Base-by-base conservation (phyloP, 2,888 invertebrate species). In the Lymantria dispar region DNA sequence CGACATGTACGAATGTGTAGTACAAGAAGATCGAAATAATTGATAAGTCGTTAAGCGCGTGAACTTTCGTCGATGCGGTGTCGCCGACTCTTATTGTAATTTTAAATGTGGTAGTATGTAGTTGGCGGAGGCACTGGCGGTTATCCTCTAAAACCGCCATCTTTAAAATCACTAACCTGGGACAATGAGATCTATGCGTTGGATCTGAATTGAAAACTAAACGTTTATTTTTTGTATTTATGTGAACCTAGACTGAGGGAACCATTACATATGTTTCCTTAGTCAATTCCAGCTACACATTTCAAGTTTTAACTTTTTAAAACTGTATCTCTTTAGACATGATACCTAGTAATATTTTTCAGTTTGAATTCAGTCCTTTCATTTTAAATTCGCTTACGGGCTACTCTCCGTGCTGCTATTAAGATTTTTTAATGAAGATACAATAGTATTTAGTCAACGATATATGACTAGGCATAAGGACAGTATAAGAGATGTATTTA, bases 11-110 rank as follows among this genome's bases (percentile, higher is more conserved):
- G 7, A 47, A 47, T 50, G 50, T 58, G 60, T 66, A 62, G 54
- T 62, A 68, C 71, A 73, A 72, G 70, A 72, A 80, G 80, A 83
- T 83, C 68, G 64, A 74, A 79, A 78, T 79, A 80, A 73, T 75
- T 72, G 80, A 83, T 82, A 81, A 80, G 80, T 78, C 76, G 79
- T 80, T 76, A 70, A 64, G 73, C 78, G 76, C 78, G 78, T 83
- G 86, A 86, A 86, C 84, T 87, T 86, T 87, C 74, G 74, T 77
- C 71, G 76, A 70, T 66, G 76, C 58, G 58, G 76, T 80, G 83
- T 77, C 75, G 76, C 64, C 71, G 79, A 79, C 80, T 10, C 84
- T 85, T 84, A 88, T 88, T 88, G 83, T 87, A 88, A 86, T 84
- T 88, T 87, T 74, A 88, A 87, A 88, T 87, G 82, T 65, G 80